Evolutionary conservation across 2,888 invertebrate genomes (phyloP).

Genomic region (Epinotia brunnichana): DNA sequence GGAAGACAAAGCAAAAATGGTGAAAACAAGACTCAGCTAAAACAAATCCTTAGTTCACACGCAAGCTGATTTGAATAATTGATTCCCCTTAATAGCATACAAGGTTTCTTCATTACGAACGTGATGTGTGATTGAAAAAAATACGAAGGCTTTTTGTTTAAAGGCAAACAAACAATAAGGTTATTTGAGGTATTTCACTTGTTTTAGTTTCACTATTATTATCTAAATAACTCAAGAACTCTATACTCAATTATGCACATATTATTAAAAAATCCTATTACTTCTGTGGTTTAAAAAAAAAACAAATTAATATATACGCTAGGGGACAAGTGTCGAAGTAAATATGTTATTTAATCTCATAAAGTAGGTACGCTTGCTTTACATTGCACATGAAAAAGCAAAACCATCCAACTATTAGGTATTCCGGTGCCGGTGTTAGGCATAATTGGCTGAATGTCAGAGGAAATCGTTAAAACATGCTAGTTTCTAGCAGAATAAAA

Average conservation of each 20-base stretch:
- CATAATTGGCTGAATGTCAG: constrained; percentile 2
- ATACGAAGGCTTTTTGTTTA: constrained; percentile 12
- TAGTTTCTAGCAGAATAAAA: background rate
- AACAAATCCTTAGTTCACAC: constrained; percentile 17
- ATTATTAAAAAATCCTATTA: too few species aligned
- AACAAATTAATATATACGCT: background rate
- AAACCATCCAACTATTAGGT: background rate
- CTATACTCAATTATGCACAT: too few species aligned
- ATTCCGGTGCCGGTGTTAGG: background rate
- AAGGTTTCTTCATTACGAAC: constrained; percentile 55
- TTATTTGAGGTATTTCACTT: background rate
- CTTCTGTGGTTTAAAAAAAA: too few species aligned
- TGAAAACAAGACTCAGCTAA: constrained; percentile 2
- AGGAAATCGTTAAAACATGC: background rate
- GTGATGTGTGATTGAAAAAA: constrained; percentile 16
- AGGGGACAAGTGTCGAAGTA: background rate
- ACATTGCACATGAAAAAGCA: background rate
- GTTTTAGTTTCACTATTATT: background rate
- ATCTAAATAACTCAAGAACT: background rate
- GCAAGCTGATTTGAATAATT: constrained; percentile 51
- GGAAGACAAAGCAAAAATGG: background rate
- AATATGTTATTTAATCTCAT: too few species aligned
- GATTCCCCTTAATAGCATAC: constrained; percentile 54
- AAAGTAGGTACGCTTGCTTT: background rate
- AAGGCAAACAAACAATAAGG: background rate